Conservation (phyloP, 1,140 invertebrate species). For the Aphaenogaster ashmeadi region DNA sequence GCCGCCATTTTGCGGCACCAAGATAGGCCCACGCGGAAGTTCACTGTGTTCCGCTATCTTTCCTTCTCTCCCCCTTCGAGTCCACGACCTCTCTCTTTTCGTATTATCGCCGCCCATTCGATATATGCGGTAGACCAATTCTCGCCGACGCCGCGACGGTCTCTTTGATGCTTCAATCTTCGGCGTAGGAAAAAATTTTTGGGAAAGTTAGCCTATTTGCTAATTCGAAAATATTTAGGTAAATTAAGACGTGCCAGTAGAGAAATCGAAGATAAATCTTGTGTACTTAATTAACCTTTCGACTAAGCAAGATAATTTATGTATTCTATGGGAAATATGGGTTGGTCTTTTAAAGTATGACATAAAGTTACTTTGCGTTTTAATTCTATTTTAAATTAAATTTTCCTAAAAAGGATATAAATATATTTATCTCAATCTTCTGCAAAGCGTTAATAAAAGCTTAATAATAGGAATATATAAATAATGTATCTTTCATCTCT, state of each 20-base stretch:
- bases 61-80: neutral
- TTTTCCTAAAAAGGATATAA: neutral
- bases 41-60: constrained; percentile 59
- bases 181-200: constrained; percentile 34
- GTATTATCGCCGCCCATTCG: constrained; percentile 70
- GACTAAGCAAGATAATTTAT: constrained; percentile 22
- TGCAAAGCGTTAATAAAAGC: neutral
- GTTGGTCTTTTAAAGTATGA: neutral
- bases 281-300: constrained; percentile 20
- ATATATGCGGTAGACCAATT: constrained; percentile 67
- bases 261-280: constrained; percentile 47
- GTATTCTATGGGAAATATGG: neutral
- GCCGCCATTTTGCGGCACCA: constrained; percentile 69
- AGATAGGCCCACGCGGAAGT: constrained; percentile 81
- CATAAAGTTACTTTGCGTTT: neutral
- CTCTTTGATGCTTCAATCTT: constrained; percentile 64
- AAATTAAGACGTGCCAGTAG: constrained; percentile 34
- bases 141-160: constrained; percentile 41
- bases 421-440: constrained; percentile 16
- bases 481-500: neutral
- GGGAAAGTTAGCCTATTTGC: neutral
- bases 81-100: constrained; percentile 35
- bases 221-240: constrained; percentile 26
- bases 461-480: neutral
- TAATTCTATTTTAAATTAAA: neutral